A percentile compares a stretch with the other conserved stretches of the same genome.
These are phyloP conservation scores for Drosophila bunnanda DNA, from an alignment of 2,888 invertebrate genomes.

Conservation along the genomic window DNA sequence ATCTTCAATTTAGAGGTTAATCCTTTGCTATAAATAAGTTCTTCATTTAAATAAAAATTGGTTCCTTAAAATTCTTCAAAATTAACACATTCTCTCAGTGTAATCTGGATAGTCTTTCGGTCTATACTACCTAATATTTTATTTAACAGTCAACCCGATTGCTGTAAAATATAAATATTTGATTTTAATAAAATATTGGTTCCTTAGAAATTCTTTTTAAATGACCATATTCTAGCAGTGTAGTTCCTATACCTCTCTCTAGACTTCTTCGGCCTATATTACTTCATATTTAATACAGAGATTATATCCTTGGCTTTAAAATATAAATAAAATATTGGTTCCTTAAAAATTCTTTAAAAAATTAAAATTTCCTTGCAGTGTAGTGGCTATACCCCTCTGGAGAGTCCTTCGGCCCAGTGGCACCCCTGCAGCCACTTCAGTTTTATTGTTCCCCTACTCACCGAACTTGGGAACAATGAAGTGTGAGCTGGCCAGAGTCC, in stretches of 20 bases:
- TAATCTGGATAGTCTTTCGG: too few relatives aligned
- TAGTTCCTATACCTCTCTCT: constrained; percentile 11
- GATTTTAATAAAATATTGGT: too few relatives aligned
- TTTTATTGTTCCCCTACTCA: constrained; percentile 65
- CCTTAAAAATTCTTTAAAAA: not conserved
- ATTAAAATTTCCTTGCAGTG: not conserved
- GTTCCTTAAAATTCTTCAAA: too few relatives aligned
- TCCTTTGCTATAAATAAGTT: too few relatives aligned
- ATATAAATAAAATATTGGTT: too few relatives aligned
- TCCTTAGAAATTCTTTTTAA: too few relatives aligned
- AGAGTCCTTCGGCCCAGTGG: constrained; percentile 26
- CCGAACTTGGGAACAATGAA: constrained; percentile 59
- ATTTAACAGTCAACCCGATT: too few relatives aligned
- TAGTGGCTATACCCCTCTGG: constrained; percentile 11
- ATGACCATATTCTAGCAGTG: not conserved
- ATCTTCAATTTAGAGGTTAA: not conserved
- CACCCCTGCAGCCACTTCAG: constrained; percentile 67
- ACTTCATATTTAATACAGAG: too few relatives aligned
- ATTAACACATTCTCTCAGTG: too few relatives aligned
- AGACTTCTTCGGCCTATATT: constrained; percentile 26
- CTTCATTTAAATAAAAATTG: too few relatives aligned
- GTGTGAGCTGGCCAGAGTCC: constrained; percentile 60
- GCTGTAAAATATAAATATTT: not conserved
- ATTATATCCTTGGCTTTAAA: too few relatives aligned
- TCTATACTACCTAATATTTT: too few relatives aligned